Percentiles rank a stretch among this genome's conserved stretches.
phyloP scores from a whole-genome alignment of 2,888 invertebrate species.

The Pyralis farinalis region DNA sequence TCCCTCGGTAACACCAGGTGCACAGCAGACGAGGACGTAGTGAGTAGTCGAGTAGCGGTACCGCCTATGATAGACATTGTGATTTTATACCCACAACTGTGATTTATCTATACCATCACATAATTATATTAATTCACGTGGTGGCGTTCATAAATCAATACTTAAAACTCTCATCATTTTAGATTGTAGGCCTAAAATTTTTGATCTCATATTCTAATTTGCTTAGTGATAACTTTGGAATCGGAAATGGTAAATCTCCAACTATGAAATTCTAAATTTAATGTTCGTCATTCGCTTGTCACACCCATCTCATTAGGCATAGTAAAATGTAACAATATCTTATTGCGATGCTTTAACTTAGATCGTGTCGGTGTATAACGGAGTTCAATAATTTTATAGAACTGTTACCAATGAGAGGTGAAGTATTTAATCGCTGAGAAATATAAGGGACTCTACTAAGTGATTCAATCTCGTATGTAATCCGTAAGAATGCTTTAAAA shows the following conservation, averaged over 20 bases:
- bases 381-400: constrained; percentile 69
- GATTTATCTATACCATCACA: constrained; percentile 76
- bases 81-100: constrained; percentile 73
- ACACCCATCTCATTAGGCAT: constrained; percentile 66
- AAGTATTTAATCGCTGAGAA: constrained; percentile 58
- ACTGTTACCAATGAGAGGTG: constrained; percentile 57
- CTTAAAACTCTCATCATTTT: constrained; percentile 73
- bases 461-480: constrained; percentile 50
- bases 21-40: constrained; percentile 42
- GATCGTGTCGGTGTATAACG: constrained; percentile 70
- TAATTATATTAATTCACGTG: constrained; percentile 59
- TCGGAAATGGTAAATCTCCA: constrained; percentile 67
- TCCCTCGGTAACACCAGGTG: constrained; percentile 46
- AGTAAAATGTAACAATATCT: constrained; percentile 76
- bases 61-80: constrained; percentile 75
- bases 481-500: constrained; percentile 53
- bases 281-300: constrained; percentile 65
- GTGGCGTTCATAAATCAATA: constrained; percentile 74
- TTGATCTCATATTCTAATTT: constrained; percentile 81
- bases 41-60: constrained; percentile 66
- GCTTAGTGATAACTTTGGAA: constrained; percentile 77
- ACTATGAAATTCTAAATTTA: constrained; percentile 73
- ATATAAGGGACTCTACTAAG: constrained; percentile 48
- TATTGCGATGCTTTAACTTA: constrained; percentile 81
- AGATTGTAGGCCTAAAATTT: constrained; percentile 79